Evolutionary conservation across 1,140 invertebrate genomes (phyloP), one percentile per base, ranked within the genome.

Genomic region (Neuroterus valhalla): DNA sequence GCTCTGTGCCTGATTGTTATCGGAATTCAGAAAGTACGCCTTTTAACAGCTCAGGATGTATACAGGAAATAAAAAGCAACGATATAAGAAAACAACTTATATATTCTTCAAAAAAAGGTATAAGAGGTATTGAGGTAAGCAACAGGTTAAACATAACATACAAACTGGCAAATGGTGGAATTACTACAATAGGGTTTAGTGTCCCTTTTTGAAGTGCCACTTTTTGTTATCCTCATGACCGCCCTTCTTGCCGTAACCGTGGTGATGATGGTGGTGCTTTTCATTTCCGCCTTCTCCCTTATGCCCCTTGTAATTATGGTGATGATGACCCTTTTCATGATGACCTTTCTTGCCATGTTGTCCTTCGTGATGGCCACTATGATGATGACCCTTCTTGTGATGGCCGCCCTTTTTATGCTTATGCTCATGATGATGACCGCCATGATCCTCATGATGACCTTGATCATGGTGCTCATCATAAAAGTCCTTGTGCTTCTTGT

Each of bases 401-500:
- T 94, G 93, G 6, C 93, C 94, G 15, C 94, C 94, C 74, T 94
- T 93, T 78, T 95, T 92, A 79, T 91, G 91, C 10, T 94, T 94
- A 78, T 93, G 93, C 80, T 95, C 94, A 81, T 93, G 92, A 85
- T 95, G 94, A 78, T 95, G 93, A 0, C 94, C 95, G 6, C 93
- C 93, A 84, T 95, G 94, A 75, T 95, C 93, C 79, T 96, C 95
- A 84, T 95, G 92, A 84, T 94, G 95, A 70, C 95, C 95, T 71
- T 95, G 94, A 80, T 95, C 95, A 85, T 95, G 94, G 82, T 94
- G 94, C 81, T 95, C 95, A 84, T 95, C 94, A 85, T 94, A 94
- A 85, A 94, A 95, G 21, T 94, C 92, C 73, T 94, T 94, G 72
- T 94, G 92, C 81, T 94, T 94, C 81, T 94, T 93, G 84, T 91